A percentile compares a stretch with the other conserved stretches of the same genome.
Evolutionary conservation across 2,888 invertebrate genomes (phyloP).

Genomic region (Athalia rosae): DNA sequence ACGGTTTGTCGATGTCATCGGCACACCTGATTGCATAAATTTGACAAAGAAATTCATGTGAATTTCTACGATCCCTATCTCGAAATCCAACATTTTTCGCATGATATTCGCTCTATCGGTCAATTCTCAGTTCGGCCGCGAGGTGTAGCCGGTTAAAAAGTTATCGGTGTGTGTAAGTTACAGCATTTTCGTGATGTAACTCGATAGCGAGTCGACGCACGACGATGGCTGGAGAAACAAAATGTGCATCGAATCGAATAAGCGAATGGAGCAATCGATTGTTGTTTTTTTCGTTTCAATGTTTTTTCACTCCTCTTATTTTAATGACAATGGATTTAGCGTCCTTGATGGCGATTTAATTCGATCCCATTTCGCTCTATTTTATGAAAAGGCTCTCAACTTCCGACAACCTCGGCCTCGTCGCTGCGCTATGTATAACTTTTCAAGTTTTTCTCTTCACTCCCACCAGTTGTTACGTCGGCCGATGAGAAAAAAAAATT

Average conservation of each 20-base stretch:
- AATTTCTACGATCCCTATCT: no score
- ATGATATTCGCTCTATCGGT: no score
- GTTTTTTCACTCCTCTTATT: background rate
- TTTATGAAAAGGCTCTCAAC: slow-evolving; percentile 3
- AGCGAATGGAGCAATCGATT: background rate
- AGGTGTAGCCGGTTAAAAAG: background rate
- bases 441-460: background rate
- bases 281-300: no score
- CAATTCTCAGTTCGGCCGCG: no score
- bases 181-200: background rate
- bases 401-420: slow-evolving; percentile 12
- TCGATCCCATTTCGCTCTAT: slow-evolving; percentile 17
- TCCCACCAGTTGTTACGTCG: background rate
- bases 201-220: slow-evolving; percentile 3
- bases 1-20: no score
- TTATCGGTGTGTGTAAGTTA: background rate
- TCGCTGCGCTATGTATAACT: background rate
- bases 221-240: slow-evolving; percentile 10
- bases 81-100: no score
- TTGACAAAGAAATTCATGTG: no score
- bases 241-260: slow-evolving; percentile 12
- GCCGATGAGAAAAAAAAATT: background rate
- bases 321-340: background rate
- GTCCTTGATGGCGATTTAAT: slow-evolving; percentile 25
- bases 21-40: no score